Conservation (phyloP, 2,888 invertebrate genomes). For the Lumbricus terrestris region DNA sequence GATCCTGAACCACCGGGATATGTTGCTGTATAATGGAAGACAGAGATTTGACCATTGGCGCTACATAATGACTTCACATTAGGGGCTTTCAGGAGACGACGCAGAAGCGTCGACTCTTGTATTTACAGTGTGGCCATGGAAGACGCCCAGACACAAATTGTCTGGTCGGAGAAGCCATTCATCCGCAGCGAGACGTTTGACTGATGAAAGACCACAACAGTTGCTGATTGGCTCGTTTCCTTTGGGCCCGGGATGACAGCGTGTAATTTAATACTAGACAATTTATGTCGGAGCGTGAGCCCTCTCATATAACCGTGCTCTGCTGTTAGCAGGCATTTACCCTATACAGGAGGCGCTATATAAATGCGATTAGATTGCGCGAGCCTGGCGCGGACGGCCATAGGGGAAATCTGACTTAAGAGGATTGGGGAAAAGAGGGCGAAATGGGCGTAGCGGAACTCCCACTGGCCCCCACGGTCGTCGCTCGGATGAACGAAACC, state of each 20-base stretch:
- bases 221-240: not conserved
- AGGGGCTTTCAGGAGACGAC: not conserved
- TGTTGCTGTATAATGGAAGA: not conserved
- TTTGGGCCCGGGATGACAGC: not conserved
- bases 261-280: not conserved
- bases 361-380: slow-evolving; percentile 3
- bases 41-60: not conserved
- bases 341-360: not conserved
- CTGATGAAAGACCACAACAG: not conserved
- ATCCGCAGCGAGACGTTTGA: not conserved
- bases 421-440: slow-evolving; percentile 3
- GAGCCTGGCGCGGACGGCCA: not conserved
- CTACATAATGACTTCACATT: not conserved
- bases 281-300: not conserved
- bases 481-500: not conserved
- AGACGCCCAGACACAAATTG: not conserved
- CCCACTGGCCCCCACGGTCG: not conserved
- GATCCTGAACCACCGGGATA: slow-evolving; percentile 3
- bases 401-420: not conserved
- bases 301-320: not conserved
- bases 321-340: not conserved
- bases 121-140: not conserved
- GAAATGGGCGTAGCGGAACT: slow-evolving; percentile 3
- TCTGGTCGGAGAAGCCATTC: not conserved
- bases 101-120: not conserved